Evolutionary conservation across 2,797 vertebrate genomes (phyloP).

Genomic region (Danio albolineatus): DNA sequence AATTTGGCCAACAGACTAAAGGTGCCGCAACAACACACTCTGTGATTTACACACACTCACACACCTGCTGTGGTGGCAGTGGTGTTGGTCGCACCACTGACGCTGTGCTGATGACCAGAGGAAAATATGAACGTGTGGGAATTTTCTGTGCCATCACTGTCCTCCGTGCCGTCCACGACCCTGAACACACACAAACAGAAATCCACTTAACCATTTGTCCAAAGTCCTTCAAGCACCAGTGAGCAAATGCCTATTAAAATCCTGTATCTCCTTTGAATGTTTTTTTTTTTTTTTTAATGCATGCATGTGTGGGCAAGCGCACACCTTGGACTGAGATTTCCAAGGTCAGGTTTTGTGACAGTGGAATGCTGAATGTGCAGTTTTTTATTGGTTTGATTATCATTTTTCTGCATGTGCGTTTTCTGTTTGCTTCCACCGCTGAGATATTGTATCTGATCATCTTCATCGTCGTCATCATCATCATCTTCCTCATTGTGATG

Average conservation of each 20-base stretch:
- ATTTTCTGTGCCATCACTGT: constrained; percentile 67
- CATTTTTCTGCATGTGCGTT: constrained; percentile 33
- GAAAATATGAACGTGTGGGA: constrained; percentile 71
- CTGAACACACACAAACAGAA: constrained; percentile 63
- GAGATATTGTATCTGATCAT: constrained; percentile 59
- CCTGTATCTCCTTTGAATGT: background rate
- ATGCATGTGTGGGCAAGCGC: background rate
- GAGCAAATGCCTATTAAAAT: constrained; percentile 28
- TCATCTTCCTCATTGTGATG: constrained; percentile 59
- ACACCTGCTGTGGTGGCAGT: constrained; percentile 71
- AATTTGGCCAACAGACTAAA: background rate
- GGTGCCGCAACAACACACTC: background rate
- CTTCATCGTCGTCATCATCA: constrained; percentile 50
- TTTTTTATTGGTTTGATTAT: constrained; percentile 67
- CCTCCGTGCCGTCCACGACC: constrained; percentile 80
- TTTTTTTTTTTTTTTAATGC: background rate
- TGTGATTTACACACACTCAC: background rate
- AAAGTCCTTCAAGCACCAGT: constrained; percentile 14
- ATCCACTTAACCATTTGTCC: background rate
- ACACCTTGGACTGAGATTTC: constrained; percentile 91
- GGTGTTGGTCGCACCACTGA: constrained; percentile 63
- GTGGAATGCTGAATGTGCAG: constrained; percentile 80
- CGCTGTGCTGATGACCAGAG: constrained; percentile 59
- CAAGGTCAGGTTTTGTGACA: constrained; percentile 79
- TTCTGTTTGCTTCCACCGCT: constrained; percentile 58